These are phyloP conservation scores for Drosophila kohkoa DNA, from an alignment of 1,140 invertebrate genomes.

Conservation along the genomic window DNA sequence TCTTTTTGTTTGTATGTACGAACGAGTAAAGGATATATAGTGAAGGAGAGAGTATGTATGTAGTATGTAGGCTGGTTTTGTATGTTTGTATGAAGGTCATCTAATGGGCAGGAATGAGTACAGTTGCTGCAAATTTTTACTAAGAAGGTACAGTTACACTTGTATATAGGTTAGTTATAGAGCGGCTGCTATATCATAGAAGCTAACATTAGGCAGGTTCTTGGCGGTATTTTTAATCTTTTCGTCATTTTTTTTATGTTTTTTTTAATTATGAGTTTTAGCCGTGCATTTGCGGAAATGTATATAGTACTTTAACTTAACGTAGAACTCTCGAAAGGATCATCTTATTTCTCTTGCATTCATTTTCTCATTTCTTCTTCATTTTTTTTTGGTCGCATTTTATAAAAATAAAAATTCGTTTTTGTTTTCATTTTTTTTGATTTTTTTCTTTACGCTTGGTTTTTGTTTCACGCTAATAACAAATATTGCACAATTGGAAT, in stretches of 20 bases:
- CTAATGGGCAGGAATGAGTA: conserved; percentile 82
- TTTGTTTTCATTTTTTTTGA: conserved; percentile 30
- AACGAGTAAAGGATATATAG: conserved; percentile 1
- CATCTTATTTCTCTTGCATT: not conserved
- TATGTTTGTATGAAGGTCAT: conserved; percentile 66
- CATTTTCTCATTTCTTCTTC: not conserved
- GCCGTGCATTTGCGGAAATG: conserved; percentile 27
- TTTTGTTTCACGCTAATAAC: conserved; percentile 64
- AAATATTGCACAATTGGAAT: conserved; percentile 81
- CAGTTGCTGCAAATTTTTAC: conserved; percentile 77
- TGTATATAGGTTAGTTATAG: conserved; percentile 70
- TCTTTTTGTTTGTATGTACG: not conserved
- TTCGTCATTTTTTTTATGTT: conserved; percentile 1
- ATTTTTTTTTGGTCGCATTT: conserved; percentile 74
- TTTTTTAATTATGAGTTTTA: conserved; percentile 2
- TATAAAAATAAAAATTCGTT: conserved; percentile 80
- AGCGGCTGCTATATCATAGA: conserved; percentile 60
- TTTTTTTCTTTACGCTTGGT: conserved; percentile 9
- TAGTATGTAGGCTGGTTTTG: conserved; percentile 14
- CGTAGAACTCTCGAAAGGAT: conserved; percentile 41
- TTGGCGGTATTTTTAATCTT: conserved; percentile 37
- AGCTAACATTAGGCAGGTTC: conserved; percentile 61
- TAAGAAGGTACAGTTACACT: conserved; percentile 81
- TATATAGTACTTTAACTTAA: conserved; percentile 21
- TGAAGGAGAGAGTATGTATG: conserved; percentile 16